These are phyloP conservation scores for Daphoenositta chrysoptera DNA, from an alignment of 2,113 vertebrate species.

Conservation along the genomic window DNA sequence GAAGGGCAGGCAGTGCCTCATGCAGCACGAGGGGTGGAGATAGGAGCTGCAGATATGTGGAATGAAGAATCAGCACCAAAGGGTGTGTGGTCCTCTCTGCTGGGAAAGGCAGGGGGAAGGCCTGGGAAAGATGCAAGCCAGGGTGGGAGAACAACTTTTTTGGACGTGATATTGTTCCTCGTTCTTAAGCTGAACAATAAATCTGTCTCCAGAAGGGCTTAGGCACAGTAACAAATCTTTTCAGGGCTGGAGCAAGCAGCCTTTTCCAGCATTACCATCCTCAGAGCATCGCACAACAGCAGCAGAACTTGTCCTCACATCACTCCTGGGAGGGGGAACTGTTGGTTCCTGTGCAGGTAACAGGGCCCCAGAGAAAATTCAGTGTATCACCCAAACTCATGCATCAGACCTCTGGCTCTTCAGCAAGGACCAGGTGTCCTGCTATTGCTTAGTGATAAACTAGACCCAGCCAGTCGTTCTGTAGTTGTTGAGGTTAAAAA, in stretches of 20 bases:
- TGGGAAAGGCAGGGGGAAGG: background rate
- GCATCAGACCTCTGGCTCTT: background rate
- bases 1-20: background rate
- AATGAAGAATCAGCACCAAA: background rate
- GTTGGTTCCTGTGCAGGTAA: background rate
- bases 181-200: background rate
- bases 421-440: background rate
- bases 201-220: background rate
- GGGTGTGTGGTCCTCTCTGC: background rate
- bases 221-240: background rate
- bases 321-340: background rate
- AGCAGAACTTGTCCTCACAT: background rate
- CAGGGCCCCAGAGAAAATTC: background rate
- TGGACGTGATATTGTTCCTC: background rate
- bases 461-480: background rate
- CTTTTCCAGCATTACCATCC: background rate
- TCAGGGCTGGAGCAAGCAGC: background rate
- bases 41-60: background rate
- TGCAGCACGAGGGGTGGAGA: background rate
- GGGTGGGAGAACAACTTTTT: background rate
- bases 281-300: background rate
- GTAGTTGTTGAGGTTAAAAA: background rate
- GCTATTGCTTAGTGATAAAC: background rate
- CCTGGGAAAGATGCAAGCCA: background rate
- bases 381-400: background rate